These are phyloP conservation scores for Psittacula echo DNA, from an alignment of 2,797 vertebrate species.

Conservation along the genomic window DNA sequence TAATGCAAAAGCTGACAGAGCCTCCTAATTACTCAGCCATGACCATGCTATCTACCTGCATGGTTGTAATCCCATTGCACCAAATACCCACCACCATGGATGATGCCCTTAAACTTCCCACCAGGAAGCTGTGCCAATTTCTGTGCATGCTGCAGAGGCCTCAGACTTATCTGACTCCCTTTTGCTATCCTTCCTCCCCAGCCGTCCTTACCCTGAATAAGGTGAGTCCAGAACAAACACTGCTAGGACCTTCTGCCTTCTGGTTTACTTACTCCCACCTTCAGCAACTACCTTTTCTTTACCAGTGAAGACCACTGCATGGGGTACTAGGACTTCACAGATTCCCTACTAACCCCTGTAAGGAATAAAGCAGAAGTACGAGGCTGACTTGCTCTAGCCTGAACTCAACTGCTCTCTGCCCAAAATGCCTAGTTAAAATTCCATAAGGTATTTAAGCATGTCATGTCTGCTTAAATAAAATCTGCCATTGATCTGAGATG, in stretches of 20 bases:
- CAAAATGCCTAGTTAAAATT: not conserved
- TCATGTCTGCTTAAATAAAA: not conserved
- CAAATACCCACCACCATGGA: not conserved
- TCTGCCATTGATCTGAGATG: not conserved
- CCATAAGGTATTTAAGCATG: not conserved
- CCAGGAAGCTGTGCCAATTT: not conserved
- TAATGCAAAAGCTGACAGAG: not conserved
- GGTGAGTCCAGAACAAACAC: not conserved
- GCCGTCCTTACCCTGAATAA: not conserved
- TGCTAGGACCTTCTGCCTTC: not conserved
- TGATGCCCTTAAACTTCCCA: not conserved
- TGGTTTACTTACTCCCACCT: not conserved
- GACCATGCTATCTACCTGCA: not conserved
- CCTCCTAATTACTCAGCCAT: not conserved
- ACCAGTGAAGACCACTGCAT: not conserved
- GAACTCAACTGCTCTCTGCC: not conserved
- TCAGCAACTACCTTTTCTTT: not conserved
- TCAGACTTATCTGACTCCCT: not conserved
- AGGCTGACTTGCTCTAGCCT: not conserved
- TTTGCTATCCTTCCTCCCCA: not conserved
- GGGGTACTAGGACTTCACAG: not conserved
- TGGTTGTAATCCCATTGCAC: rapidly evolving
- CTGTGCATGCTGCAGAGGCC: not conserved
- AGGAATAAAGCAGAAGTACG: not conserved
- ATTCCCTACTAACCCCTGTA: not conserved